Percentiles rank a stretch among this genome's conserved stretches.
phyloP scores from a whole-genome alignment of 2,888 invertebrate species.

The Pharmacophagus antenor region DNA sequence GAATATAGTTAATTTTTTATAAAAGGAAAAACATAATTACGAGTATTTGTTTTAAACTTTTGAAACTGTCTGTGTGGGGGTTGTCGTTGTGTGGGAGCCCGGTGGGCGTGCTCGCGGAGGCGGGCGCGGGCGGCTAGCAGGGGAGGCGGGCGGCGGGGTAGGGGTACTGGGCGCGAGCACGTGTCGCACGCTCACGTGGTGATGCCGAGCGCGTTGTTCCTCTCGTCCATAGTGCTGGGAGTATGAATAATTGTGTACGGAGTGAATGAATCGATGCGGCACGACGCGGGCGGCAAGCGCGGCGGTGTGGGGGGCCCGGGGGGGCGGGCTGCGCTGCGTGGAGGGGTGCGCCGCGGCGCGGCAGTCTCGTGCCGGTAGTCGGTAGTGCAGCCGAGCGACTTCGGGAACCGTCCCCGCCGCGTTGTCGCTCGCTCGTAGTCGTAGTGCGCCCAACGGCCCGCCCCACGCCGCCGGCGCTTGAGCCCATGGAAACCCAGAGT shows the following conservation, averaged over 20 bases:
- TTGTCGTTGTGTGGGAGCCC: constrained; percentile 52
- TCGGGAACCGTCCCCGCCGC: constrained; percentile 82
- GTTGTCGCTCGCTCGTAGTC: constrained; percentile 81
- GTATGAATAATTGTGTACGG: constrained; percentile 79
- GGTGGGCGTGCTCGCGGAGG: constrained; percentile 45
- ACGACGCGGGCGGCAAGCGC: constrained; percentile 51
- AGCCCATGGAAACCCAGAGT: constrained; percentile 87
- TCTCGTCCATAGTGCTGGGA: constrained; percentile 68
- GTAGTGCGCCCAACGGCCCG: constrained; percentile 77
- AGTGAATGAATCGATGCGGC: constrained; percentile 80
- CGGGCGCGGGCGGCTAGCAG: constrained; percentile 40
- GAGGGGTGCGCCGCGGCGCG: constrained; percentile 61
- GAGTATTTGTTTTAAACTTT: constrained; percentile 29
- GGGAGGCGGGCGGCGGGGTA: constrained; percentile 45
- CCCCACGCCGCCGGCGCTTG: constrained; percentile 67
- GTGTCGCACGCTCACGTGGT: constrained; percentile 77
- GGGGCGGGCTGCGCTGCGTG: constrained; percentile 74
- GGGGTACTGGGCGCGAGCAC: constrained; percentile 62
- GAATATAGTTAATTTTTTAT: constrained; percentile 10
- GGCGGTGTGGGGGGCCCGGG: constrained; percentile 52
- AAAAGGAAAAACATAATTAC: constrained; percentile 12
- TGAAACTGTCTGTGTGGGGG: constrained; percentile 36
- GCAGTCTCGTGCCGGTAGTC: constrained; percentile 87
- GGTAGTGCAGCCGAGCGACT: constrained; percentile 84
- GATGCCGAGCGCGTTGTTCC: constrained; percentile 54